Conservation (phyloP, 2,888 invertebrate species). For the Cantharis lateralis region DNA sequence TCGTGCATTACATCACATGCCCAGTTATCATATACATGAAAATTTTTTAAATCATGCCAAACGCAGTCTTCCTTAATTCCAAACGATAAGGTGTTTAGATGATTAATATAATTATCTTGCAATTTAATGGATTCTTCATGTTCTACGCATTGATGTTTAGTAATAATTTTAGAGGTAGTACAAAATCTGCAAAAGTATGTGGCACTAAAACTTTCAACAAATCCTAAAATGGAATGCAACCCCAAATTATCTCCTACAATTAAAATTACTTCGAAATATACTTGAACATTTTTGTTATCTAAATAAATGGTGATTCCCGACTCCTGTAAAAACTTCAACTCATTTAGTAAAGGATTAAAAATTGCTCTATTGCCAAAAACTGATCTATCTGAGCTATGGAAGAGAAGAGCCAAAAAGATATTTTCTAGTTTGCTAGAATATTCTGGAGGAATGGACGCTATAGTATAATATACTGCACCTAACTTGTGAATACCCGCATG, state of each 20-base stretch:
- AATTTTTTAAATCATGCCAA: no score
- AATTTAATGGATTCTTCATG: constrained; percentile 17
- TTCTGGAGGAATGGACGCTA: constrained; percentile 13
- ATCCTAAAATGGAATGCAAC: constrained; percentile 26
- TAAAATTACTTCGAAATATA: constrained; percentile 20
- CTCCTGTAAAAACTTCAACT: constrained; percentile 19
- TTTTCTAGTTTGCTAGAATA: constrained; percentile 23
- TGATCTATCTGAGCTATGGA: constrained; percentile 28
- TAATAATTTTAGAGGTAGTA: constrained; percentile 16
- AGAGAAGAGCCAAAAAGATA: constrained; percentile 35
- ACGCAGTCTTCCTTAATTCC: constrained; percentile 8
- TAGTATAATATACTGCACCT: constrained; percentile 32
- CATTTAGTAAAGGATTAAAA: constrained; percentile 9
- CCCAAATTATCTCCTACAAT: constrained; percentile 29
- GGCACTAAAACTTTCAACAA: constrained; percentile 18
- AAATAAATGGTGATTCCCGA: constrained; percentile 21
- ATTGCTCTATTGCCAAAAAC: constrained; percentile 13
- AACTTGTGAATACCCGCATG: constrained; percentile 33
- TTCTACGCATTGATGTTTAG: constrained; percentile 16
- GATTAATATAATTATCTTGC: constrained; percentile 9
- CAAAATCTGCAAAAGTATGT: constrained; percentile 33
- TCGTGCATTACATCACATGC: no score
- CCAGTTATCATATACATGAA: no score
- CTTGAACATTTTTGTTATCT: neutral
- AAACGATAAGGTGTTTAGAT: constrained; percentile 15